Evolutionary conservation across 1,140 invertebrate species (phyloP).

Genomic region (Brachionus asplanchnoidis): DNA sequence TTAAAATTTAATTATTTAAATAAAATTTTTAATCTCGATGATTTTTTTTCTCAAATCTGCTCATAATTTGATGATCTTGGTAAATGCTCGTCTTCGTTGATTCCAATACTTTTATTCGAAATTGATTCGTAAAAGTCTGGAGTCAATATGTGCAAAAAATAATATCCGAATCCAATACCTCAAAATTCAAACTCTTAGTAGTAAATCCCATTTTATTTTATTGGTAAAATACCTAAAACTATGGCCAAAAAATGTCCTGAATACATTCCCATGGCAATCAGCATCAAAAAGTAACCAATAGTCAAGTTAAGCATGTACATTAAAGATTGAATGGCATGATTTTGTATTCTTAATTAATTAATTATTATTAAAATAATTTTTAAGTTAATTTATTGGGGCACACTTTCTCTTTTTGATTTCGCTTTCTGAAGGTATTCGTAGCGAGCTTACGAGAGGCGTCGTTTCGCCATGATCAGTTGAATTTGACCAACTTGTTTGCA

Average conservation of each 20-base stretch:
- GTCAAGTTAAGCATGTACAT: constrained; percentile 38
- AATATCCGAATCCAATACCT: constrained; percentile 34
- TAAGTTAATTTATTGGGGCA: background rate
- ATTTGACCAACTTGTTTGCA: background rate
- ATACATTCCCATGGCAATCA: constrained; percentile 18
- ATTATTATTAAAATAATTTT: background rate
- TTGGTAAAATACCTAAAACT: background rate
- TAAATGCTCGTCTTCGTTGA: background rate
- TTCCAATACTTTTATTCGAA: background rate
- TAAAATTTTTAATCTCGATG: constrained; percentile 5
- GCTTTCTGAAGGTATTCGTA: background rate
- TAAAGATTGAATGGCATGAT: constrained; percentile 22
- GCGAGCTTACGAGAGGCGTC: background rate
- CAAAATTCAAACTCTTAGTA: background rate
- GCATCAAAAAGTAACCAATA: constrained; percentile 34
- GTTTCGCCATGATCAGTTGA: background rate
- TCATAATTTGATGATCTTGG: background rate
- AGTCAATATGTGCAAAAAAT: constrained; percentile 6
- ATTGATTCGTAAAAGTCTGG: constrained; percentile 23
- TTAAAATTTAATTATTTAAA: constrained; percentile 15
- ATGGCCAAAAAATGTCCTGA: constrained; percentile 39
- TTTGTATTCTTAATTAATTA: background rate
- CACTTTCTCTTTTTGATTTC: constrained; percentile 34
- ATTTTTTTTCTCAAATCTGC: background rate
- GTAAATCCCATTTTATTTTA: background rate